Conservation (phyloP, 2,113 vertebrate genomes). For the Hippopotamus amphibius region DNA sequence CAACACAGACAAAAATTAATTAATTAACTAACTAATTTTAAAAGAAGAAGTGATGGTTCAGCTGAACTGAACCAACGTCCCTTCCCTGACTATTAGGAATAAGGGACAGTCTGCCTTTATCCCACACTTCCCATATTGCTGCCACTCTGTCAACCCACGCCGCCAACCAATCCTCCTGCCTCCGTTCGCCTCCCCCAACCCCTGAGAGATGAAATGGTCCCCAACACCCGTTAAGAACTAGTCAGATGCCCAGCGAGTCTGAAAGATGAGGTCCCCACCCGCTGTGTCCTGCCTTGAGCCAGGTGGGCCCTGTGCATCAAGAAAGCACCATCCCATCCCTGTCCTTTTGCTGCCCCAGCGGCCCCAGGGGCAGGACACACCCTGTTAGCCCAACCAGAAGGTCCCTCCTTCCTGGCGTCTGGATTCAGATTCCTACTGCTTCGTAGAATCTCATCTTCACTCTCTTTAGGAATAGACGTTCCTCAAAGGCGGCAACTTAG, state of each 20-base stretch:
- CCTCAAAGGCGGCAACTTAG: neutral
- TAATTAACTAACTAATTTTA: neutral
- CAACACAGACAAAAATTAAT: neutral
- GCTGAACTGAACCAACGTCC: neutral
- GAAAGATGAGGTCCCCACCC: neutral
- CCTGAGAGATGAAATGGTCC: neutral
- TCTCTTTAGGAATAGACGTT: conserved; percentile 13
- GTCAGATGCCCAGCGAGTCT: accelerated
- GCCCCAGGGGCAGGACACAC: neutral
- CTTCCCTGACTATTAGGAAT: neutral
- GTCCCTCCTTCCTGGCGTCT: neutral
- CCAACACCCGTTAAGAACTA: neutral
- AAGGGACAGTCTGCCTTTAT: neutral
- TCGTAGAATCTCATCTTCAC: neutral
- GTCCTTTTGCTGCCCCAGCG: neutral
- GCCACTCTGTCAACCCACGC: neutral
- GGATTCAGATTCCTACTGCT: neutral
- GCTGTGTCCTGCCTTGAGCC: accelerated
- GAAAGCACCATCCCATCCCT: neutral
- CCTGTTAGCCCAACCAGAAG: neutral
- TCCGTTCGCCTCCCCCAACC: neutral
- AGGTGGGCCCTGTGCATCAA: neutral
- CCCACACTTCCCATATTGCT: neutral
- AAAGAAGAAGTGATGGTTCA: neutral
- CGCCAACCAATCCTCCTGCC: neutral